These are phyloP conservation scores for Alcis repandata DNA, from an alignment of 2,888 invertebrate species.

Conservation along the genomic window DNA sequence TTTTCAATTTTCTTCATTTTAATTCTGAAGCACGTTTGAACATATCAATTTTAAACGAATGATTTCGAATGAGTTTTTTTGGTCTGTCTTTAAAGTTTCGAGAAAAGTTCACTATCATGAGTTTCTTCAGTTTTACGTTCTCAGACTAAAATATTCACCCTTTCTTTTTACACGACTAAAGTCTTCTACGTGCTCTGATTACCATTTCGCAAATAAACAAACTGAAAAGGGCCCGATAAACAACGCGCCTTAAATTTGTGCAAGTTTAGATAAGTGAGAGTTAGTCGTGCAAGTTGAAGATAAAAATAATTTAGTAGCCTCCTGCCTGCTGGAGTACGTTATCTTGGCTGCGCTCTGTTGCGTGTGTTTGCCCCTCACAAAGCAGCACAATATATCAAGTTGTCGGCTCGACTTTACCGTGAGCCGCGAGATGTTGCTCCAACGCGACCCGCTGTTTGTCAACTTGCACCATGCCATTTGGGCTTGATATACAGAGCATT, in stretches of 20 bases:
- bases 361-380: constrained; percentile 78
- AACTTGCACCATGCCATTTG: constrained; percentile 59
- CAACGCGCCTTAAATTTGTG: constrained; percentile 49
- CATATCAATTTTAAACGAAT: too few species aligned
- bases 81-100: not conserved
- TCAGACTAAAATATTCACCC: constrained; percentile 30
- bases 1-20: constrained; percentile 53
- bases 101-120: not conserved
- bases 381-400: constrained; percentile 81
- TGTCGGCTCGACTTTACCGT: constrained; percentile 71
- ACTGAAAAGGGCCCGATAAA: constrained; percentile 45
- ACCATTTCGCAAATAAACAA: constrained; percentile 35
- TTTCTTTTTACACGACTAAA: constrained; percentile 26
- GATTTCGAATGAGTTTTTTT: not conserved
- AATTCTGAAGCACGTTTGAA: not conserved
- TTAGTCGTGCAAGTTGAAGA: constrained; percentile 65
- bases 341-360: constrained; percentile 62
- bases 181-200: constrained; percentile 34
- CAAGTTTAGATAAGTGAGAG: constrained; percentile 59
- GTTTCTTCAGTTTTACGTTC: not conserved
- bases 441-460: constrained; percentile 74
- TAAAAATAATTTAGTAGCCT: constrained; percentile 78
- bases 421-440: constrained; percentile 70
- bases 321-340: constrained; percentile 62
- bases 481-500: constrained; percentile 60